Evolutionary conservation across 2,888 invertebrate species (phyloP), one percentile per base, ranked within the genome.

Genomic region (Lypha dubia): DNA sequence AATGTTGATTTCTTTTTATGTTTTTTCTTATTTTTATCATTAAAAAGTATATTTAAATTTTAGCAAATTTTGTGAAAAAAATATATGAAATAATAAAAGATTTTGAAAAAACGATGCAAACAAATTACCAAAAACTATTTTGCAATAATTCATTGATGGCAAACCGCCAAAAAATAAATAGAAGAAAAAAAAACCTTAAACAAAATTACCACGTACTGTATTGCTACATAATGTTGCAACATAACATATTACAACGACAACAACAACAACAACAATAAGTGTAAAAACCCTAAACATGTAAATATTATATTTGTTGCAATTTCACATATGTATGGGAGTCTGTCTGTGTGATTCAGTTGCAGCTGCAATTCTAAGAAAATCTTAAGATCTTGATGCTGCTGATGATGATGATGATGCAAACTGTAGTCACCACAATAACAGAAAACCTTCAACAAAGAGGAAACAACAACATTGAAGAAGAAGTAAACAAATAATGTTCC

Each of bases 341-440:
- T 38, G 49, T 38, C 3, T 7, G n/a, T 51, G 13, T 67, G 46
- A 17, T 44, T 20, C 63, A 58, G 24, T 49, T 73, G 84, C 84
- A 84, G 84, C 81, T 84, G 84, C 81, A 81, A 46, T 81, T 84
- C 81, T 81, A 24, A 71, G 84, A 84, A 84, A 73, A 63, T 68
- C 51, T 60, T 73, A 51, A 83, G 38, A 46, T 73, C 41, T 62
- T 63, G 41, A n/a, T 56, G 24, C 46, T 46, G 44, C 15, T 15
- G 53, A 3, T 67, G 46, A 73, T 58, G 49, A 3, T 62, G 51
- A 46, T 58, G 63, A 35, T 80, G 77, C 68, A 56, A 81, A 49
- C 77, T 63, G 46, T 65, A 84, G 70, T 35, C 63, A 35, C 56
- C 65, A 60, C 7, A 60, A 46, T 32, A 60, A n/a, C n/a, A n/a